These are phyloP conservation scores for Argentina silus DNA, from an alignment of 2,797 vertebrate genomes.

Conservation along the genomic window DNA sequence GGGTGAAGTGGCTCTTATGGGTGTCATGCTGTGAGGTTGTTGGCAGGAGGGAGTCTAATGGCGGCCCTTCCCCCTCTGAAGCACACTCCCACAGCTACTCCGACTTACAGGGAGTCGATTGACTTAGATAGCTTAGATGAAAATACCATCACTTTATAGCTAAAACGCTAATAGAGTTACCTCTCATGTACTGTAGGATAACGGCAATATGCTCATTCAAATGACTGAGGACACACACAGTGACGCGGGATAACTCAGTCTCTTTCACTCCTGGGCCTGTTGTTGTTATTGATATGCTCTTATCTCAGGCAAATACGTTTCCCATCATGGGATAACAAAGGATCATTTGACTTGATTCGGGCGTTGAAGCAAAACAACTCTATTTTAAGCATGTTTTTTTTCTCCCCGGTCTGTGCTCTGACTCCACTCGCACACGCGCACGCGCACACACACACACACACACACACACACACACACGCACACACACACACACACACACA, in stretches of 20 bases:
- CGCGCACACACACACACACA: background rate
- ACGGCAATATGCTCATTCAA: too few relatives aligned
- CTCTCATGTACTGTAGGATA: too few relatives aligned
- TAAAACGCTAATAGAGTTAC: too few relatives aligned
- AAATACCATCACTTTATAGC: too few relatives aligned
- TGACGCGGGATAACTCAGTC: background rate
- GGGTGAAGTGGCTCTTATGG: background rate
- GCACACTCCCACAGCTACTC: constrained; percentile 4
- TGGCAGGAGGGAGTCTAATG: background rate
- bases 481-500: background rate
- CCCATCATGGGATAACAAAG: background rate
- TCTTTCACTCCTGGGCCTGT: background rate
- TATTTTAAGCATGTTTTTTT: too few relatives aligned
- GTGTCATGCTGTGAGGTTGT: background rate
- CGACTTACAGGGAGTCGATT: too few relatives aligned
- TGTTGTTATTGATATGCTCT: background rate
- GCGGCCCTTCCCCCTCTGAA: background rate
- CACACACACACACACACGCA: background rate
- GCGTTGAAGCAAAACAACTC: background rate
- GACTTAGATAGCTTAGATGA: too few relatives aligned
- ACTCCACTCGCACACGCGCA: background rate
- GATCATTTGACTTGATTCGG: background rate
- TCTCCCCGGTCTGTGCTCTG: background rate
- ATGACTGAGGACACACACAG: too few relatives aligned
- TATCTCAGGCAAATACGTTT: background rate